Evolutionary conservation across 2,888 invertebrate species (phyloP), one percentile per base, ranked within the genome.

Genomic region (Zhuqinia jingwanae): DNA sequence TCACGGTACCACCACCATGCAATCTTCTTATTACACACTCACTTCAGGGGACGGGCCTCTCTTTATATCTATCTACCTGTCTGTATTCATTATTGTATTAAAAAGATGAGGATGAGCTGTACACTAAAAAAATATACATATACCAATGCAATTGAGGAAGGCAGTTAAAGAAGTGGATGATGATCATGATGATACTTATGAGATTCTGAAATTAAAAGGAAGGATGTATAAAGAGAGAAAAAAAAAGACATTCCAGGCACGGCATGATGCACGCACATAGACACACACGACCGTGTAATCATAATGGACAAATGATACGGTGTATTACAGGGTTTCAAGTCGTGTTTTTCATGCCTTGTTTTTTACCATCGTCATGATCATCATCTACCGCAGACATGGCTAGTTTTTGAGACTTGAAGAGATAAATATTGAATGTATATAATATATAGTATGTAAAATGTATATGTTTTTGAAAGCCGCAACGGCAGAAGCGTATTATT

Each of bases 231-330:
- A 20, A 13, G 10, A 36, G n/a, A 50, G 50, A 20, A 50, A 73
- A 45, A 36, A 77, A 60, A 22, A 50, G 47, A 45, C 68, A 80
- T 80, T 80, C 68, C 80, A 68, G 58, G 45, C 80, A 70, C 80
- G 80, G 80, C 53, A 80, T 80, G 80, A 53, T 68, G 80, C 80
- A 80, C 80, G 53, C 76, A 58, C 80, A 70, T 47, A 73, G 47
- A 50, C 80, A 70, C 70, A 73, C 70, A 50, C 80, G 70, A 80
- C 80, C 20, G 15, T 80, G 47, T 70, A 36, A 68, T 80, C 53
- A 65, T 79, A 79, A 80, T 68, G 80, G 80, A 80, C 80, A 80
- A 80, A 80, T 80, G 80, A 80, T 80, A 80, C 15, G 80, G 68
- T 70, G 80, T 56, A 80, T 80, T 80, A 80, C 68, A 80, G 58